phyloP scores from a whole-genome alignment of 2,888 invertebrate species.

The Tetanocera ferruginea region DNA sequence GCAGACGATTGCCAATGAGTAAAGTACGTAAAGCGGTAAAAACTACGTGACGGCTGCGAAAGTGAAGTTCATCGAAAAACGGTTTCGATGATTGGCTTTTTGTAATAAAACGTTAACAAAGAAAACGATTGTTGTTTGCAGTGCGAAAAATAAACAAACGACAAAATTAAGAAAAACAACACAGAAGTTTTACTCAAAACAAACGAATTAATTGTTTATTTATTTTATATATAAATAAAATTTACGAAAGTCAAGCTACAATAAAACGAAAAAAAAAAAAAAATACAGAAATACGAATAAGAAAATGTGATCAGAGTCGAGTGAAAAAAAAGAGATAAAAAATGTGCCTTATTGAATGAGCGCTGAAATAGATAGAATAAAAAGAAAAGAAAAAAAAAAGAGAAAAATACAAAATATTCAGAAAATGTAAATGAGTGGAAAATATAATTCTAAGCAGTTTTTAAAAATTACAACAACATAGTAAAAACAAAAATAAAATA shows the following conservation, averaged over 20 bases:
- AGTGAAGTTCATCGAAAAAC: background rate
- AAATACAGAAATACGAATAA: background rate
- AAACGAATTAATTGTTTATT: slow-evolving; percentile 41
- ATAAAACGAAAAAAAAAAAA: slow-evolving; percentile 11
- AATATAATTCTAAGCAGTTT: too few species aligned
- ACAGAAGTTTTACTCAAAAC: slow-evolving; percentile 12
- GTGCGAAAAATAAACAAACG: slow-evolving; percentile 33
- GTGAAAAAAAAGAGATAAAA: background rate
- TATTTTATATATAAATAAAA: background rate
- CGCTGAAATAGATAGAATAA: background rate
- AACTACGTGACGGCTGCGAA: background rate
- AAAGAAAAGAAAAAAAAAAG: background rate
- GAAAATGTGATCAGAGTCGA: background rate
- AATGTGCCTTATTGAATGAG: background rate
- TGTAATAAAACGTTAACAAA: slow-evolving; percentile 49
- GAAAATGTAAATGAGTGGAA: too few species aligned
- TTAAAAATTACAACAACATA: too few species aligned
- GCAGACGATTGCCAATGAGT: slow-evolving; percentile 58
- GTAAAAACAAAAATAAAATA: too few species aligned
- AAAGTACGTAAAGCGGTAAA: slow-evolving; percentile 45
- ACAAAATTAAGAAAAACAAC: too few species aligned
- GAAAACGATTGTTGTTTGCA: slow-evolving; percentile 58
- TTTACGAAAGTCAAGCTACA: background rate
- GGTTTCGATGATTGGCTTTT: slow-evolving; percentile 2
- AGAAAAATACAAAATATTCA: background rate